phyloP scores from a whole-genome alignment of 2,888 invertebrate species.

The Drosophila macrospina region DNA sequence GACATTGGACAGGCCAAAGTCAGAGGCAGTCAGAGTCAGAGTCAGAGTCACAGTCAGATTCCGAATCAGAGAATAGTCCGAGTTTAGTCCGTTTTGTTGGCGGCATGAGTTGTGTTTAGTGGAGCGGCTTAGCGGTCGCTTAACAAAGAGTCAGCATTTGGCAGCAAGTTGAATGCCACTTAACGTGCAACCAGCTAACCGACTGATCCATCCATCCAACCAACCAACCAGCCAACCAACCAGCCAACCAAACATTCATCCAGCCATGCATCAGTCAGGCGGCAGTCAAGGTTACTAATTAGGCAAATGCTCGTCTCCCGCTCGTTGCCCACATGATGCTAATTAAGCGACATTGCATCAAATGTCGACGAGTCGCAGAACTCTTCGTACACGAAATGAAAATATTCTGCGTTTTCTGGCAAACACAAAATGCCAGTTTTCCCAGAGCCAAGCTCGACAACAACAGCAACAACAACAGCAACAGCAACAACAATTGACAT shows the following conservation, averaged over 20 bases:
- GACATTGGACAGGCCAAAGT: constrained; percentile 14
- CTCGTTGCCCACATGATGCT: constrained; percentile 56
- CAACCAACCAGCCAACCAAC: constrained; percentile 10
- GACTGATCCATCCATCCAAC: constrained; percentile 16
- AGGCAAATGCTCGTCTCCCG: constrained; percentile 55
- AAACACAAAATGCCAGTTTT: constrained; percentile 8
- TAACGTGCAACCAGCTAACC: constrained; percentile 32
- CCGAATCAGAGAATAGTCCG: constrained; percentile 12
- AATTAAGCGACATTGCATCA: constrained; percentile 76
- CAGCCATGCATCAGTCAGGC: constrained; percentile 41
- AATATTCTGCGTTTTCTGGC: constrained; percentile 59
- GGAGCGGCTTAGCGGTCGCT: constrained; percentile 32
- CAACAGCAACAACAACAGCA: background rate
- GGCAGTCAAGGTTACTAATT: constrained; percentile 75
- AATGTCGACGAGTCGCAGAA: constrained; percentile 40
- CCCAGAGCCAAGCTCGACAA: background rate
- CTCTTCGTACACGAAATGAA: constrained; percentile 47
- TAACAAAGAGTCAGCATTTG: constrained; percentile 21
- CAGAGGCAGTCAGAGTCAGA: background rate
- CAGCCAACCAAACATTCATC: constrained; percentile 6
- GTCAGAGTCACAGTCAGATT: background rate
- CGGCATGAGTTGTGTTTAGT: constrained; percentile 43
- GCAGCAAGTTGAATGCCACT: constrained; percentile 51
- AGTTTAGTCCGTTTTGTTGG: constrained; percentile 10
- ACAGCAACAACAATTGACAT: constrained; percentile 51